Base-by-base conservation (phyloP, 2,113 vertebrate genomes). In the Takifugu bimaculatus region DNA sequence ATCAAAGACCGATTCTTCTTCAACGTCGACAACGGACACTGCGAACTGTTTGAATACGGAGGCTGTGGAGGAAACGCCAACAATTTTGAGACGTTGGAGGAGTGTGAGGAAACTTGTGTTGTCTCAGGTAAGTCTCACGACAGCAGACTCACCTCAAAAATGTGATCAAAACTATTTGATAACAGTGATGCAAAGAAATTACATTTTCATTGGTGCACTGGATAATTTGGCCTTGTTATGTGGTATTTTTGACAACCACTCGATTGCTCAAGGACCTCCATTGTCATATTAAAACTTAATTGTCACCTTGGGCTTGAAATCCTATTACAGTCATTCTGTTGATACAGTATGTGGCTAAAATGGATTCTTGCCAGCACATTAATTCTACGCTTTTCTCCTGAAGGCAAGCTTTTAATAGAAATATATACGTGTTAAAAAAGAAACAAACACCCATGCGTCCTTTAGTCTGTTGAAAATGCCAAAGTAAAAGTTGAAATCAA, bases 61-160 rank as follows among this genome's bases (percentile, higher is more conserved):
- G 96, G 96, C n/a, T 98, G 96, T n/a, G 60, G 82, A 0, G 96
- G 96, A 55, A 98, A 98, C 49, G 61, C 75, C 43, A 98, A 98
- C 88, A 95, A 94, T 66, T 98, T 97, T 26, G 50, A 77, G 2
- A 94, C 85, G 0, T 1, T 90, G 65, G 88, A 93, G 28, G 88
- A 85, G 1, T 98, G 96, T 51, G 83, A 92, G 75, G 66, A 91
- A 63, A 91, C 26, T 0, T 98, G 96, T 65, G 11, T 88, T 0
- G 83, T 92, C 54, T 86, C 87, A 66, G 85, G 91, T 91, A 77
- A 80, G 88, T 75, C 44, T 0, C 11, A 20, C 49, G 11, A 2
- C 13, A 4, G 26, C 9, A 25, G 14, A 55, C 5, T 1, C 5
- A 10, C 2, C 15, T 25, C 6, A 2, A 55, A 54, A 1, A 20